Base-by-base conservation (phyloP, 2,113 vertebrate genomes). In the Gila orcuttii region DNA sequence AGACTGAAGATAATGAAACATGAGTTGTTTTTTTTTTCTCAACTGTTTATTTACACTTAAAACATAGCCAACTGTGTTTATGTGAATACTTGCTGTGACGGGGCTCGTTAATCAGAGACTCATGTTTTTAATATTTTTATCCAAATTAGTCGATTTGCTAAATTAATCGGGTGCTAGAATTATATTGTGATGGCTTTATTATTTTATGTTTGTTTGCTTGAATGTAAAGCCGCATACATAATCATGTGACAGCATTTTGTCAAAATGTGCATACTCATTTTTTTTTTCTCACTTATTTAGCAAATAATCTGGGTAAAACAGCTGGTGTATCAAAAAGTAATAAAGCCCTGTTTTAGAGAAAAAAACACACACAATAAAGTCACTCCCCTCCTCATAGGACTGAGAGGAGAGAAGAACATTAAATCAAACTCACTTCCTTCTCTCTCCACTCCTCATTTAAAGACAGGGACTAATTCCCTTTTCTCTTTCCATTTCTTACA, bases 401-500 rank as follows among this genome's bases (percentile, higher is more conserved):
- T n/a, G 90, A 90, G 86, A 75, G 85, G 64, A 86, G 84, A 84
- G 73, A 84, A 86, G 62, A 79, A 84, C 85, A 89, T 76, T 91
- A 91, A 89, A 93, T 92, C 88, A 90, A 88, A 85, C 83, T 79
- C 88, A 69, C 69, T 87, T 88, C 82, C 78, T 87, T 80, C 69
- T 91, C 33, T 25, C 60, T 60, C 68, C 42, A 45, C 73, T 88
- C 33, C 83, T 92, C 87, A 88, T 90, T 90, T 89, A 86, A 85
- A 87, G 73, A 81, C 83, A 74, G 64, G 64, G 86, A 87, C 87
- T 91, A 89, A 92, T 93, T 87, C 84, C 64, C 57, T 71, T 87
- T 88, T 85, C 81, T 88, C 83, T 77, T 86, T 84, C 85, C 84
- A 88, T 92, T 91, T 90, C 42, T 42, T 82, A 88, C 84, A 3